phyloP scores from a whole-genome alignment of 2,113 vertebrate genomes.

The Bucco capensis region DNA sequence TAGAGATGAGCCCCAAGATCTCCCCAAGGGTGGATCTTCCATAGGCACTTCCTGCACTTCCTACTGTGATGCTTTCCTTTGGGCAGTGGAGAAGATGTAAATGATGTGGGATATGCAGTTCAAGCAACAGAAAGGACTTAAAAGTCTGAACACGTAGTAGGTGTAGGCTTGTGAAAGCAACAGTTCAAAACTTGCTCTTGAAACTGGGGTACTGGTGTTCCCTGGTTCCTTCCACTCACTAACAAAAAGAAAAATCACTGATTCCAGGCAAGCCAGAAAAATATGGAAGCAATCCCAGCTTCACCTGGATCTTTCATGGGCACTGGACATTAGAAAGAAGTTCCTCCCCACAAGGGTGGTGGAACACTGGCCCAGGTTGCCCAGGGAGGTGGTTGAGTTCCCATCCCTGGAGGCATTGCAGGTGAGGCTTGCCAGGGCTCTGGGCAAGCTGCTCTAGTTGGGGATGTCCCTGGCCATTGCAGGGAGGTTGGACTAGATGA shows the following conservation, averaged over 20 bases:
- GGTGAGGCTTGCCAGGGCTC: too few relatives aligned
- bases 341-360: too few relatives aligned
- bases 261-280: not conserved
- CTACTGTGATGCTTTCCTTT: not conserved
- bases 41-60: not conserved
- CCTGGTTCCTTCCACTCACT: not conserved
- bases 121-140: not conserved
- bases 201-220: not conserved
- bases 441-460: too few relatives aligned
- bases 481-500: too few relatives aligned
- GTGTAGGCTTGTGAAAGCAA: not conserved
- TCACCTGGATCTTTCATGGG: too few relatives aligned
- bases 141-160: not conserved
- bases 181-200: not conserved
- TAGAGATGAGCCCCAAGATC: not conserved
- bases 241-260: not conserved
- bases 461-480: too few relatives aligned
- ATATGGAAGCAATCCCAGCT: not conserved
- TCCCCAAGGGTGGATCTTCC: not conserved
- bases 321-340: too few relatives aligned
- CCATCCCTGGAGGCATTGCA: too few relatives aligned
- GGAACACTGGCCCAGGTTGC: too few relatives aligned
- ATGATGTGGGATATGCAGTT: not conserved
- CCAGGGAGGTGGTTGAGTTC: too few relatives aligned
- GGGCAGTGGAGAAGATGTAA: not conserved